These are phyloP conservation scores for Drosophila hamatofila DNA, from an alignment of 2,888 invertebrate species.

Conservation along the genomic window DNA sequence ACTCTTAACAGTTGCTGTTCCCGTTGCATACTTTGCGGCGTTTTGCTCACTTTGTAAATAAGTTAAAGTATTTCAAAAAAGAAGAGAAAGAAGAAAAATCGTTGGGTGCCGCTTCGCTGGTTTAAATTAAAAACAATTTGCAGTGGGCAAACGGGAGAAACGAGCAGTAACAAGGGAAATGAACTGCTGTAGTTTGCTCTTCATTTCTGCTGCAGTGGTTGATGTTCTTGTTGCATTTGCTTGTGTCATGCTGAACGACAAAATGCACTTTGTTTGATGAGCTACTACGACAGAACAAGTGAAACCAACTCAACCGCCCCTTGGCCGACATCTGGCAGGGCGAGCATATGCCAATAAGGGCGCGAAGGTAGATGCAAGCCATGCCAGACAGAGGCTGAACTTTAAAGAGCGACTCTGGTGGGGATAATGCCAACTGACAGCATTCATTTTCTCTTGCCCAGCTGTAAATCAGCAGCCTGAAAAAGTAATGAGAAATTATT, in stretches of 20 bases:
- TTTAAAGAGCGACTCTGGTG: conserved; percentile 25
- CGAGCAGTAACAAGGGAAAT: conserved; percentile 17
- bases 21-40: conserved; percentile 46
- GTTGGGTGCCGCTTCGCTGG: conserved; percentile 21
- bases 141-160: conserved; percentile 8
- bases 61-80: conserved; percentile 33
- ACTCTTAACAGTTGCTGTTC: conserved; percentile 37
- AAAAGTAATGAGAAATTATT: conserved; percentile 63
- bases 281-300: conserved; percentile 12
- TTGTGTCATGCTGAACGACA: conserved; percentile 38
- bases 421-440: conserved; percentile 38
- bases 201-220: conserved; percentile 6
- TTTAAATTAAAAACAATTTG: conserved; percentile 47
- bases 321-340: conserved; percentile 9
- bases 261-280: conserved; percentile 69
- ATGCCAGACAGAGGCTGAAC: not conserved
- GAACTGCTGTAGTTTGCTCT: conserved; percentile 36
- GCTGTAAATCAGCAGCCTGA: conserved; percentile 50
- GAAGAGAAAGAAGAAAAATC: conserved; percentile 7
- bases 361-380: conserved; percentile 13
- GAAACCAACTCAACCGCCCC: not conserved
- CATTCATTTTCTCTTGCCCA: conserved; percentile 9
- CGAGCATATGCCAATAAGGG: conserved; percentile 26
- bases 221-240: conserved; percentile 12
- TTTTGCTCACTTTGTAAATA: conserved; percentile 52